Base-by-base conservation (phyloP, 2,113 vertebrate genomes). In the Tetraodon nigroviridis region DNA sequence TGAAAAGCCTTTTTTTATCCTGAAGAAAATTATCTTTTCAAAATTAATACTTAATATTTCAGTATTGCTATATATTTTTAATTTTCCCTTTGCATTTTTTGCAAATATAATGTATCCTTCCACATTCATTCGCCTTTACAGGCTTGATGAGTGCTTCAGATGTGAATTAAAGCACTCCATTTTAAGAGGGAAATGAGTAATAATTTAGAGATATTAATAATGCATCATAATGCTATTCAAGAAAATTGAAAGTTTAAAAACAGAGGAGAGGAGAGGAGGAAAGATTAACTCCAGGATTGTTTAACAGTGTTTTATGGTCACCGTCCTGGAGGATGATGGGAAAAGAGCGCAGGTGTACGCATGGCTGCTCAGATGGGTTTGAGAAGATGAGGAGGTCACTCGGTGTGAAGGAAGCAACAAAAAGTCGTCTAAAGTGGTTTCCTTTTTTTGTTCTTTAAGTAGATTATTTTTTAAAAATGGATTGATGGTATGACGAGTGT, bases 151-250 rank as follows among this genome's bases (percentile, higher is more conserved):
- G 86, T 85, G 87, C 90, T 87, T 91, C 79, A 88, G 82, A 90
- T 89, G 88, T 89, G 89, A 91, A 91, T 90, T 91, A 90, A 91
- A 87, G 85, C 87, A 87, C 88, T 90, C 81, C 69, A 90, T 91
- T 90, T 90, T 88, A 87, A 88, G 80, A 84, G 84, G 84, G 78
- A 90, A 92, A 90, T 83, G 87, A 90, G 89, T 91, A 91, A 92
- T 92, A 90, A 91, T 92, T 92, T 86, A 91, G 78, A 87, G 71
- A 86, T 87, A 91, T 92, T 84, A 92, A 92, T 91, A 91, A 91
- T 89, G 85, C 71, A 92, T 90, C 81, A 90, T 89, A 89, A 89
- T 89, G 88, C 83, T 82, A 71, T 88, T 90, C 77, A 76, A 72
- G 77, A 89, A 90, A 88, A 91, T 84, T 79, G 83, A 81, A 87